These are phyloP conservation scores for Pheosia gnoma DNA, from an alignment of 2,888 invertebrate genomes.

Conservation along the genomic window DNA sequence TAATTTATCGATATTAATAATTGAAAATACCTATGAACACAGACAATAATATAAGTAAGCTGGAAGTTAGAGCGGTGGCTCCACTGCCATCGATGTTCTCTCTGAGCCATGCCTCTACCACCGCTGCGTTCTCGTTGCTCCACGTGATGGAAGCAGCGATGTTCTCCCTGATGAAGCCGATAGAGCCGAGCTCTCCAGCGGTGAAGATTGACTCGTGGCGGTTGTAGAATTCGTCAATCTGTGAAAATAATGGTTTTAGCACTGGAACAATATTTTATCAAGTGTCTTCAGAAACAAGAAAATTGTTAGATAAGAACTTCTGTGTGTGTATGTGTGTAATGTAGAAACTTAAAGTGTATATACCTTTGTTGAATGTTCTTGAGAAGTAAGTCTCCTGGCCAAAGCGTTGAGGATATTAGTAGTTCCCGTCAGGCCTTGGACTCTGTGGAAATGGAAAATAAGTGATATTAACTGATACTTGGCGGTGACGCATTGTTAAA, in stretches of 20 bases:
- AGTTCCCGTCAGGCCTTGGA: constrained; percentile 74
- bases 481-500: too few relatives aligned
- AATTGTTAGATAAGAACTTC: too few relatives aligned
- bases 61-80: constrained; percentile 52
- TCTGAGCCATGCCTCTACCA: constrained; percentile 62
- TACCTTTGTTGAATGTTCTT: constrained; percentile 58
- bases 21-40: constrained; percentile 50
- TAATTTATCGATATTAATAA: constrained; percentile 28
- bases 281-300: too few relatives aligned
- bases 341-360: too few relatives aligned
- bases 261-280: too few relatives aligned
- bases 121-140: constrained; percentile 51
- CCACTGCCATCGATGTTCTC: constrained; percentile 49
- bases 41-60: constrained; percentile 56
- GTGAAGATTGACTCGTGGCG: constrained; percentile 59
- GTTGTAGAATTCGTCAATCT: constrained; percentile 57
- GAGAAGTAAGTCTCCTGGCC: constrained; percentile 62
- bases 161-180: constrained; percentile 66
- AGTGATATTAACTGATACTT: too few relatives aligned
- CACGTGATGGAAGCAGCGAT: constrained; percentile 70
- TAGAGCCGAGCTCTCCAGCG: constrained; percentile 64
- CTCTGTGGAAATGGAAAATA: constrained; percentile 48
- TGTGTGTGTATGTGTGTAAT: too few relatives aligned
- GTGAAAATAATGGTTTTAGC: constrained; percentile 9
- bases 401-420: constrained; percentile 76